Conservation (phyloP, 2,888 invertebrate genomes). For the Sarcophaga subvicina region DNA sequence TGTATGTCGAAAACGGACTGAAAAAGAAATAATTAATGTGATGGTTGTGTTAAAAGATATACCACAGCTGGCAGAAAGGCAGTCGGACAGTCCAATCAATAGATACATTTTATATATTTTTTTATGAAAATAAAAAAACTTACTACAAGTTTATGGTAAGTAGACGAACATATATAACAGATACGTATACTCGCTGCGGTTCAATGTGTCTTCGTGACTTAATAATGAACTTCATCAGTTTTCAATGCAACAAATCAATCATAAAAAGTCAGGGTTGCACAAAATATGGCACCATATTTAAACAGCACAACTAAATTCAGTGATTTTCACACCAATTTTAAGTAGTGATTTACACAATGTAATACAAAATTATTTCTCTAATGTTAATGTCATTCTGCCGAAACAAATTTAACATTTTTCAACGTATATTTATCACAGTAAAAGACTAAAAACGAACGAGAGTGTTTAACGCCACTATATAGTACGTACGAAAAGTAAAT, state of each 20-base stretch:
- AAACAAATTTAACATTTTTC: too few species aligned
- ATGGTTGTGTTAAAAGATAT: slow-evolving; percentile 35
- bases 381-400: too few species aligned
- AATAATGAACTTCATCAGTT: slow-evolving; percentile 61
- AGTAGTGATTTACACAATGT: too few species aligned
- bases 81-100: not conserved
- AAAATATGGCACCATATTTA: slow-evolving; percentile 1
- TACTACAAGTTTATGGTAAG: not conserved
- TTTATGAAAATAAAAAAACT: slow-evolving; percentile 12
- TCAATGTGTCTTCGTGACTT: slow-evolving; percentile 58
- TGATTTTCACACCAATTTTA: too few species aligned
- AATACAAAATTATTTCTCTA: too few species aligned
- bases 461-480: too few species aligned
- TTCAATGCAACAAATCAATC: slow-evolving; percentile 64
- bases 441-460: too few species aligned
- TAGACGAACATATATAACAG: not conserved
- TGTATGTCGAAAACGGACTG: slow-evolving; percentile 23
- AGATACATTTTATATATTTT: slow-evolving; percentile 17
- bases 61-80: slow-evolving; percentile 17
- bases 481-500: too few species aligned
- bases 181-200: slow-evolving; percentile 25
- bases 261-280: slow-evolving; percentile 41
- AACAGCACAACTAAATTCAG: not conserved
- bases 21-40: slow-evolving; percentile 50
- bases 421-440: too few species aligned